Evolutionary conservation across 2,888 invertebrate species (phyloP), one percentile per base, ranked within the genome.

Genomic region (Embidobia sp.): DNA sequence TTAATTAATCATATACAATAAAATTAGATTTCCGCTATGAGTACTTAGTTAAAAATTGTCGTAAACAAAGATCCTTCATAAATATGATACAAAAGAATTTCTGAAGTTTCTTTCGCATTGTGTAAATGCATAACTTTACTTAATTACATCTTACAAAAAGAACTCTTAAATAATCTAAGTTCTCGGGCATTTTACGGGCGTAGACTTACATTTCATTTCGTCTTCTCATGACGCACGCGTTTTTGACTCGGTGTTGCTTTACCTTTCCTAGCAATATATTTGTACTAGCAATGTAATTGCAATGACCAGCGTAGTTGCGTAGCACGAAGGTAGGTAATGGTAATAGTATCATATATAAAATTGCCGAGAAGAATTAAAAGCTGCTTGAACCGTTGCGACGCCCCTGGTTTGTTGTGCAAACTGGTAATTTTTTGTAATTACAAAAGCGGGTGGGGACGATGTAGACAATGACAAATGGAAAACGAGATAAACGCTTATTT

Each of bases 291-390:
- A 61, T 64, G 57, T 51, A 69, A 76, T 64, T 76, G 44, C 57
- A 69, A 42, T 49, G 53, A 53, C 19, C 40, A 22, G 26, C 42
- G 18, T 48, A 48, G 29, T 44, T 49, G 57, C 46, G 15, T 26
- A 48, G 63, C 53, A 33, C 18, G 10, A 22, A 27, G 42, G 66
- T 29, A 59, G 61, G 53, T 66, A 69, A 67, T 26, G 22, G 11
- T 33, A 33, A 73, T 67, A 53, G 61, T 67, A 67, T 55, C 31
- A 67, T 73, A 73, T 51, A 63, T 73, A 73, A 73, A 77, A 73
- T 63, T 63, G 22, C 49, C 22, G 26, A 15, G 29, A 46, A 55
- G 55, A 73, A 77, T 77, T 63, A 77, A 73, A 73, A 77, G 63
- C 53, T 19, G 18, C 63, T 35, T 29, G 44, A 49, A 42, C 27